Base-by-base conservation (phyloP, 2,113 vertebrate genomes). In the Lepisosteus oculatus region DNA sequence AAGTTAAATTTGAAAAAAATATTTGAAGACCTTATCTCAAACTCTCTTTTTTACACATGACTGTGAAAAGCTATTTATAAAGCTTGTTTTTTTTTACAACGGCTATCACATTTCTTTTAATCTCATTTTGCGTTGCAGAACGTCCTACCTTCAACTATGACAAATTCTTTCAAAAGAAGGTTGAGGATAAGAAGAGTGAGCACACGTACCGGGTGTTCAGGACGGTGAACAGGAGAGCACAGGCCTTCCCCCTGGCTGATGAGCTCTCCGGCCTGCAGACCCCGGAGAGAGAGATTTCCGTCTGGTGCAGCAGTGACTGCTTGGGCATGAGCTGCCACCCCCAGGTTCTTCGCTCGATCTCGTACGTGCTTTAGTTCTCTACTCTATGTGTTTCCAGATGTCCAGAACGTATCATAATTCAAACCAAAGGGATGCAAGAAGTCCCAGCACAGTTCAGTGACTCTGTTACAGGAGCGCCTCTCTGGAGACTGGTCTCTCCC, bases 231-330 rank as follows among this genome's bases (percentile, higher is more conserved):
- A 89, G 97, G 0, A 89, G 92, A 56, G 97, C 95, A 0, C 90
- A 84, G 0, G 84, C 93, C 71, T 99, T 99, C 82, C 97, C 97
- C 1, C 97, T 99, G 97, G 97, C 96, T 0, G 95, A 98, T 0
- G 89, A 99, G 80, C 97, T 95, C 62, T 89, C 93, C 0, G 86
- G 90, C 11, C 95, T 95, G 3, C 85, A 95, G 15, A 82, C 86
- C 61, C 88, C 87, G 41, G 96, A 92, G 76, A 92, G 92, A 42
- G 93, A 94, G 42, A 96, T 99, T 77, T 98, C 95, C 0, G 96
- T 99, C 0, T 99, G 97, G 97, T 99, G 97, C 87, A 98, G 96
- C 90, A 99, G 98, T 0, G 97, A 98, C 76, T 99, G 98, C 82
- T 92, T 99, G 59, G 97, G 97, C 54, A 99, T 99, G 97, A 99